Conservation (phyloP, 2,113 vertebrate genomes). For the Rhabdornis inornatus region DNA sequence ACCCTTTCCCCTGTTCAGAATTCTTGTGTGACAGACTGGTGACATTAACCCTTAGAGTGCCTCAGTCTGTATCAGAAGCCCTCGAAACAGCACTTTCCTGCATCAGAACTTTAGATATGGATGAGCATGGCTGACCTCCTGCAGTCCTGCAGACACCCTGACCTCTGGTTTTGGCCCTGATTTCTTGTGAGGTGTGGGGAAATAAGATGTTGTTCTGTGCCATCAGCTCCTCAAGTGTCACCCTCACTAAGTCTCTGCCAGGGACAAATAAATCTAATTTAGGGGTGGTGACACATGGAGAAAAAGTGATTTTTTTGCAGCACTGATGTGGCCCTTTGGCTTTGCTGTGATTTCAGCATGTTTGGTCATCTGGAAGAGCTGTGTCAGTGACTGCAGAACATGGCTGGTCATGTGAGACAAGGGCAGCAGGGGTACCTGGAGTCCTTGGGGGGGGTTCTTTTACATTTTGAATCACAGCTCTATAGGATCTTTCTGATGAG, state of each 20-base stretch:
- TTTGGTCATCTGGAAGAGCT: neutral
- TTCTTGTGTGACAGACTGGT: neutral
- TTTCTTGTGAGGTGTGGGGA: neutral
- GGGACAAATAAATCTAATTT: neutral
- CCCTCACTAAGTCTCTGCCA: neutral
- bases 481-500: neutral
- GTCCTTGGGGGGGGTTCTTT: neutral
- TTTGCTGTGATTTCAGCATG: neutral
- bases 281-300: neutral
- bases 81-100: neutral
- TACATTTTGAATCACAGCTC: neutral
- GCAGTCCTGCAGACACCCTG: neutral
- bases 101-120: neutral
- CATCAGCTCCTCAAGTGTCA: neutral
- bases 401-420: neutral
- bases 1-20: neutral
- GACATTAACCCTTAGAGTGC: neutral
- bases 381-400: neutral
- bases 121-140: neutral
- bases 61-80: neutral
- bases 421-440: neutral
- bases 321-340: neutral
- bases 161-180: rapidly evolving
- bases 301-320: neutral
- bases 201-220: neutral